Evolutionary conservation across 2,888 invertebrate genomes (phyloP), one percentile per base, ranked within the genome.

Genomic region (Rutpela maculata): DNA sequence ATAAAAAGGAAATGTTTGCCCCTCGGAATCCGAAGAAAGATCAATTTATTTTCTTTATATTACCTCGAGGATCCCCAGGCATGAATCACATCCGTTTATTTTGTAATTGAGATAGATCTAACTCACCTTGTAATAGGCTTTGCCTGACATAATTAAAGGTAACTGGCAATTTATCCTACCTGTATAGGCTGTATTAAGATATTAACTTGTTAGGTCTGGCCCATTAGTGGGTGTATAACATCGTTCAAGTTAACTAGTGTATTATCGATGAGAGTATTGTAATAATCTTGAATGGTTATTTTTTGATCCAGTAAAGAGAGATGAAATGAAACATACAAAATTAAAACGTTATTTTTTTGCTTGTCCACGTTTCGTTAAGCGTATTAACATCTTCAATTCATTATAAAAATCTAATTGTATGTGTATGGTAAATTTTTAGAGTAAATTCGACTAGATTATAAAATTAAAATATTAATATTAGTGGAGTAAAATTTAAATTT

Each of bases 1-100:
- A 86, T 86, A 86, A 87, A 87, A 85, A 85, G 82, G 82, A 17
- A 50, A 63, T n/a, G 26, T 55, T 72, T 17, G 59, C 72, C 72
- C 72, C 63, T 63, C 62, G 62, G 50, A 75, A 55, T 55, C 69
- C 63, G 75, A 68, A 62, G 66, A 69, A 69, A 55, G 75, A 68
- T 69, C 75, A 63, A 75, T 75, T 75, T 69, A 62, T 75, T 67
- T 75, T 35, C 69, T 75, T 75, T 75, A 63, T 63, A 72, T 72
- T 72, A 72, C 62, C 72, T 63, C 43, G 70, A 55, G 63, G 50
- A 26, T 50, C 22, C 31, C 22, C 31, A 43, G 60, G 77, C 68
- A 74, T 65, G 74, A 74, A 77, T 80, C 78, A 77, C 78, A 75
- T 80, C 72, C 76, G 77, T 76, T 78, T 79, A 81, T 78, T 78